Evolutionary conservation across 2,888 invertebrate species (phyloP).

Genomic region (Vandiemenella viatica): DNA sequence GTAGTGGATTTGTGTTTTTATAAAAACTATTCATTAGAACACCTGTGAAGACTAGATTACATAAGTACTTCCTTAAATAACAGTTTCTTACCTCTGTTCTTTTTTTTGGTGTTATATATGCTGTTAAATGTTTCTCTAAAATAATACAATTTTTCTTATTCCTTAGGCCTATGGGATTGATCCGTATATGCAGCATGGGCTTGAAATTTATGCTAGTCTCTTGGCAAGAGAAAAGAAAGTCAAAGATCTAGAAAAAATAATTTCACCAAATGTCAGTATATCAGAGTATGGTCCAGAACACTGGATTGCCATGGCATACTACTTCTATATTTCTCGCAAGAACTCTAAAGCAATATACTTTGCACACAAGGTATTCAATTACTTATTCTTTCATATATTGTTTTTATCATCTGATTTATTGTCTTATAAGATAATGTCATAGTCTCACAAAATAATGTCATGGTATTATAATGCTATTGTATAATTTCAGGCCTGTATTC

Average conservation of each 20-base stretch:
- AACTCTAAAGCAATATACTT: conserved; percentile 54
- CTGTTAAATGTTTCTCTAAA: too few relatives aligned
- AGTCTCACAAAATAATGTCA: too few relatives aligned
- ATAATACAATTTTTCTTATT: background rate
- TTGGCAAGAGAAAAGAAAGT: conserved; percentile 41
- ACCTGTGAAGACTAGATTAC: too few relatives aligned
- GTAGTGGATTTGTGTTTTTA: too few relatives aligned
- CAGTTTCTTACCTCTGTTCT: too few relatives aligned
- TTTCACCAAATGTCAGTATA: conserved; percentile 28
- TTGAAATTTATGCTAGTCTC: conserved; percentile 48
- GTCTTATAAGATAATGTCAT: too few relatives aligned
- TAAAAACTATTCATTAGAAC: too few relatives aligned
- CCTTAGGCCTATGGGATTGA: conserved; percentile 37
- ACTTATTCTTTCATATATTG: too few relatives aligned
- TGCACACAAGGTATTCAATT: conserved; percentile 55
- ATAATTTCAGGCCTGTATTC: conserved; percentile 39
- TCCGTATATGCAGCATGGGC: conserved; percentile 39
- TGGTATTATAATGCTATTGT: too few relatives aligned
- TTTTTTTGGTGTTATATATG: too few relatives aligned
- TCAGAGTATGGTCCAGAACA: conserved; percentile 47
- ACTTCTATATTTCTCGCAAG: conserved; percentile 45
- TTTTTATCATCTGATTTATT: too few relatives aligned
- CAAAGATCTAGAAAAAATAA: conserved; percentile 46
- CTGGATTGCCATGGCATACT: conserved; percentile 64
- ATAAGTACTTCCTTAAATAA: too few relatives aligned